Conservation (phyloP, 92 coral and sea anemone genomes). For the Anthopleura xanthogrammica region DNA sequence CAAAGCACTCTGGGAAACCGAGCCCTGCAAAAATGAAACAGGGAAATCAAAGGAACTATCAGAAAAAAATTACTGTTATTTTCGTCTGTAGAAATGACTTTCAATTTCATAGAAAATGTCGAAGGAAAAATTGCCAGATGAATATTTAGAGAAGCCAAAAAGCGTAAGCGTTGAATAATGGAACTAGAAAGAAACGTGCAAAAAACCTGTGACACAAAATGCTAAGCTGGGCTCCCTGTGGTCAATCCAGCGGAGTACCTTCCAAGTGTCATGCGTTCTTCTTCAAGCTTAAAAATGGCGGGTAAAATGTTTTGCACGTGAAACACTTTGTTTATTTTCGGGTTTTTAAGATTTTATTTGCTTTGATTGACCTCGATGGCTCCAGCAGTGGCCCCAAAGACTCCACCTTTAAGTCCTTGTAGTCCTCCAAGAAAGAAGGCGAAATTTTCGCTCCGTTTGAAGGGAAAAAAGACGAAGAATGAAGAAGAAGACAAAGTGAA, state of each 20-base stretch:
- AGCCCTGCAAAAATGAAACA: no score
- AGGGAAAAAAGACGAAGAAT: constrained; percentile 58
- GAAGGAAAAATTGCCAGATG: no score
- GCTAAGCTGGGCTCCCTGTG: not conserved
- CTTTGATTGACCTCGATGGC: constrained; percentile 53
- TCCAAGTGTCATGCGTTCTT: not conserved
- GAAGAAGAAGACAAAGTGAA: constrained; percentile 39
- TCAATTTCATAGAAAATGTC: no score
- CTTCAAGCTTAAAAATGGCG: constrained; percentile 57
- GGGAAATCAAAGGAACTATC: no score
- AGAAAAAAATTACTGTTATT: no score
- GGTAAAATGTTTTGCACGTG: constrained; percentile 31
- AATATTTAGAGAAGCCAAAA: no score
- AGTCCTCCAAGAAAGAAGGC: constrained; percentile 91
- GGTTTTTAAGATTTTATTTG: not conserved
- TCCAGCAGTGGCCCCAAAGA: constrained; percentile 53
- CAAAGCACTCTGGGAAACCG: no score
- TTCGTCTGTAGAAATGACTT: no score
- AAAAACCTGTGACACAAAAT: no score
- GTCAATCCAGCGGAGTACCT: not conserved
- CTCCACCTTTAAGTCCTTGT: constrained; percentile 81
- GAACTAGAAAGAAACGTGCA: no score
- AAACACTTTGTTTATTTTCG: not conserved
- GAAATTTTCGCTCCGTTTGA: constrained; percentile 84
- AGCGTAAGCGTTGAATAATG: no score